phyloP scores from a whole-genome alignment of 2,888 invertebrate genomes.

The Catonia carolina region DNA sequence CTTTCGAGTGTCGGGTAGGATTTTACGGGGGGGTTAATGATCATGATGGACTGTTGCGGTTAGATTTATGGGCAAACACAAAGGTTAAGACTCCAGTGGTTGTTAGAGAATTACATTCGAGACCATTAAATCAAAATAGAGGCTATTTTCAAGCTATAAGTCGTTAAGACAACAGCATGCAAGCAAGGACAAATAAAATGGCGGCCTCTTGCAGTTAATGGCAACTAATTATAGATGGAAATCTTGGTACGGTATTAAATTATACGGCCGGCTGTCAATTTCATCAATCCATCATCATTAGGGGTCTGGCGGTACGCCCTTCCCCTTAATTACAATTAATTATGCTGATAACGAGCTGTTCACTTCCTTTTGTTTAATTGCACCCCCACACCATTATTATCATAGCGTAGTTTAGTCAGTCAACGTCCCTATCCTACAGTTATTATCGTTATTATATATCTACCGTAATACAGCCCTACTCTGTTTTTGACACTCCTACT shows the following conservation, averaged over 20 bases:
- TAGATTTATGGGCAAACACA: slow-evolving; percentile 2
- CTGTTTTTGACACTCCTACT: too few species aligned
- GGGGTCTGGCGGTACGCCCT: too few species aligned
- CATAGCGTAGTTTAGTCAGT: too few species aligned
- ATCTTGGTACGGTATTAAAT: slow-evolving; percentile 24
- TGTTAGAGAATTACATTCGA: neutral
- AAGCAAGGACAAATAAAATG: slow-evolving; percentile 26
- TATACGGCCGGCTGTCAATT: slow-evolving; percentile 20
- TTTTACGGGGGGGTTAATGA: too few species aligned
- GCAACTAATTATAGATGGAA: slow-evolving; percentile 25
- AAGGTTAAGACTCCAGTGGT: neutral
- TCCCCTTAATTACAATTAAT: slow-evolving; percentile 8
- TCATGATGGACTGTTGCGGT: slow-evolving; percentile 5
- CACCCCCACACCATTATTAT: neutral
- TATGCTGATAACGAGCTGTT: neutral
- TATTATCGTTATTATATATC: too few species aligned
- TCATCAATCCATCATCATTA: slow-evolving; percentile 25
- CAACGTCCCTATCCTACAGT: too few species aligned
- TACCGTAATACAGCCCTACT: too few species aligned
- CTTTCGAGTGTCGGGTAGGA: too few species aligned
- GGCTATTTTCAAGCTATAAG: slow-evolving; percentile 8
- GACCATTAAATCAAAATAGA: slow-evolving; percentile 12
- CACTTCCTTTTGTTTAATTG: neutral
- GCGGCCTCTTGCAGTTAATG: slow-evolving; percentile 23
- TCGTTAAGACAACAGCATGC: slow-evolving; percentile 18